Conservation (phyloP, 1,140 invertebrate genomes). For the Drosophila pruinosa region DNA sequence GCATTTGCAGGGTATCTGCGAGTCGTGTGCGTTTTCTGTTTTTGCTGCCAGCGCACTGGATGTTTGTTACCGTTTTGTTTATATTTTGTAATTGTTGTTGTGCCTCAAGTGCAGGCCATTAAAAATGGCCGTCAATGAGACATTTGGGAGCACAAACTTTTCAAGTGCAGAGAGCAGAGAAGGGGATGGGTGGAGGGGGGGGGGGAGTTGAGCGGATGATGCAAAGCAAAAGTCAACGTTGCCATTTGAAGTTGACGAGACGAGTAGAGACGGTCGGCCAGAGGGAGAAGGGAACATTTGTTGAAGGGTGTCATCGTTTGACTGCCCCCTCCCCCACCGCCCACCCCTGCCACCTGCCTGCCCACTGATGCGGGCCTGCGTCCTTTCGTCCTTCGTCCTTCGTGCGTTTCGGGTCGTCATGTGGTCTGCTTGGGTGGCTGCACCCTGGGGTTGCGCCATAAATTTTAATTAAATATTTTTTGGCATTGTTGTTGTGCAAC, state of each 20-base stretch:
- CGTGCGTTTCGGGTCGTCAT: slow-evolving; percentile 4
- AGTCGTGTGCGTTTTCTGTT: background rate
- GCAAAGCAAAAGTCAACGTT: slow-evolving; percentile 24
- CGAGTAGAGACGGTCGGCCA: too few species aligned
- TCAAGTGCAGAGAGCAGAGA: slow-evolving; percentile 19
- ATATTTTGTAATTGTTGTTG: slow-evolving; percentile 47
- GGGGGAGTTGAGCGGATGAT: background rate
- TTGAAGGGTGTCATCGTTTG: slow-evolving; percentile 47
- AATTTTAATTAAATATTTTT: slow-evolving; percentile 81
- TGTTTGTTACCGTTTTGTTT: slow-evolving; percentile 38
- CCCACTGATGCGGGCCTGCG: slow-evolving; percentile 17
- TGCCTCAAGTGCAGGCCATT: slow-evolving; percentile 55
- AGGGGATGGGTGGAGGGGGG: background rate
- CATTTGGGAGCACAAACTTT: slow-evolving; percentile 59
- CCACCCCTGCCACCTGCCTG: too few species aligned
- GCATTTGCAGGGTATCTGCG: slow-evolving; percentile 2
- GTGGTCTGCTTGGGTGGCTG: slow-evolving; percentile 39
- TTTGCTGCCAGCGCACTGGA: background rate
- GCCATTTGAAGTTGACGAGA: background rate
- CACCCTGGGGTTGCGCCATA: slow-evolving; percentile 67
- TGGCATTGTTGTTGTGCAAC: slow-evolving; percentile 23
- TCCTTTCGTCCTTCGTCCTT: background rate
- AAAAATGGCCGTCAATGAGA: slow-evolving; percentile 75
- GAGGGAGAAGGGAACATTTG: background rate
- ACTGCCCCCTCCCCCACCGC: background rate